phyloP scores from a whole-genome alignment of 2,797 vertebrate species.

The Gymnopithys bicolor region DNA sequence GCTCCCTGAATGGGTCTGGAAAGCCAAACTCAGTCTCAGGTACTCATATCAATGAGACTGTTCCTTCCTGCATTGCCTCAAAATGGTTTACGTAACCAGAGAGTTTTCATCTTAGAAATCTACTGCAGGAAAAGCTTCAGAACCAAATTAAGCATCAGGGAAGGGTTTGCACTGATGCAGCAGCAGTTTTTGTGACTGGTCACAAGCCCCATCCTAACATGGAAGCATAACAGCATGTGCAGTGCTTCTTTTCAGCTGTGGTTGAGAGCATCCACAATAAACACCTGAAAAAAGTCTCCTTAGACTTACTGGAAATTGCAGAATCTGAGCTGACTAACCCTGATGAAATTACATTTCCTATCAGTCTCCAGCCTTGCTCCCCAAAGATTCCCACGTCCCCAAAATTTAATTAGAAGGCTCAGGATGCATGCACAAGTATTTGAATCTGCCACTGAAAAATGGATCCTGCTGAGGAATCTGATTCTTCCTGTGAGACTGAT shows the following conservation, averaged over 20 bases:
- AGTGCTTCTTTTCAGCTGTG: background rate
- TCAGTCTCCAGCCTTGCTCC: background rate
- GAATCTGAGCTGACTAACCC: background rate
- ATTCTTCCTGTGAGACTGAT: background rate
- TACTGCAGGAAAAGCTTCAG: background rate
- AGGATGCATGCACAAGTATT: background rate
- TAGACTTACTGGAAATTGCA: background rate
- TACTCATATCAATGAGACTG: background rate
- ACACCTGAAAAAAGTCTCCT: background rate
- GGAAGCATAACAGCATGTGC: background rate
- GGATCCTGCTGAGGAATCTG: background rate
- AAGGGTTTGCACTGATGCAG: background rate
- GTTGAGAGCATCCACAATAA: background rate
- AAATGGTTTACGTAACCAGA: background rate
- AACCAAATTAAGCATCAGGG: rapidly evolving
- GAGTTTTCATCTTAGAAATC: background rate
- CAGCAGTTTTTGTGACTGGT: background rate
- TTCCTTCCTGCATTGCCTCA: background rate
- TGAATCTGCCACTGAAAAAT: background rate
- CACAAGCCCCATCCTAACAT: background rate
- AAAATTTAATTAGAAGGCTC: constrained; percentile 9
- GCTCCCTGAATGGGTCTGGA: background rate
- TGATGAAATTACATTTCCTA: constrained; percentile 2
- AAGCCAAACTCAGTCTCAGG: background rate
- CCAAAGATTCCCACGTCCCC: background rate